These are phyloP conservation scores for Thereva nobilitata DNA, from an alignment of 2,888 invertebrate species.

Conservation along the genomic window DNA sequence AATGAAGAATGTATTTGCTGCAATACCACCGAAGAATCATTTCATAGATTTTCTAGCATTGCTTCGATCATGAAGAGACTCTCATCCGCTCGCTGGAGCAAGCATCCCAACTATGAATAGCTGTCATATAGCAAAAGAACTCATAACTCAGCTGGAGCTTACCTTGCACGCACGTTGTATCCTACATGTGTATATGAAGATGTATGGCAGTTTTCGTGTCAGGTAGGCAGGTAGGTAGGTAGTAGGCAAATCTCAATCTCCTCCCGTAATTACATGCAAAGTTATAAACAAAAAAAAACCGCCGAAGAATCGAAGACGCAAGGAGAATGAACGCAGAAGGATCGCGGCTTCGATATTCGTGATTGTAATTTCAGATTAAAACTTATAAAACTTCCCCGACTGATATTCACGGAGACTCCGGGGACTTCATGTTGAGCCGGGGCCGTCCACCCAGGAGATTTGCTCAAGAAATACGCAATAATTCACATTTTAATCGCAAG, in stretches of 20 bases:
- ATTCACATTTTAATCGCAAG: constrained; percentile 42
- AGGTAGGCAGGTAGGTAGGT: constrained; percentile 20
- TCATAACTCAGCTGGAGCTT: constrained; percentile 37
- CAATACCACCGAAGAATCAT: too few species aligned
- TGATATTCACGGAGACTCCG: constrained; percentile 6
- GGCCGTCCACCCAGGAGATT: constrained; percentile 33
- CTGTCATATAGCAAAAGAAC: constrained; percentile 34
- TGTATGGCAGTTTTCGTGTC: constrained; percentile 2
- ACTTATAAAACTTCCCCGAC: constrained; percentile 29
- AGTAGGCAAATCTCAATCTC: constrained; percentile 36
- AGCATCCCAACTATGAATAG: constrained; percentile 30
- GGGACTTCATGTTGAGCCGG: constrained; percentile 37
- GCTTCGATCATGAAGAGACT: too few species aligned
- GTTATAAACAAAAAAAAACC: constrained; percentile 12
- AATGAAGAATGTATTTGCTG: too few species aligned
- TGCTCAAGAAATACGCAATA: constrained; percentile 40
- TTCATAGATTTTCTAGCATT: too few species aligned
- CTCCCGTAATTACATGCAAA: constrained; percentile 35
- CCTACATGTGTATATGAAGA: background rate
- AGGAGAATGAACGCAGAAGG: background rate
- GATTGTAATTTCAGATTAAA: constrained; percentile 41
- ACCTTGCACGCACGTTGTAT: constrained; percentile 25
- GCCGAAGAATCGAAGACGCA: too few species aligned
- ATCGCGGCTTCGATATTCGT: constrained; percentile 36
- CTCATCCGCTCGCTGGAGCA: background rate